phyloP scores from a whole-genome alignment of 2,888 invertebrate genomes.

The Melieria crassipennis region DNA sequence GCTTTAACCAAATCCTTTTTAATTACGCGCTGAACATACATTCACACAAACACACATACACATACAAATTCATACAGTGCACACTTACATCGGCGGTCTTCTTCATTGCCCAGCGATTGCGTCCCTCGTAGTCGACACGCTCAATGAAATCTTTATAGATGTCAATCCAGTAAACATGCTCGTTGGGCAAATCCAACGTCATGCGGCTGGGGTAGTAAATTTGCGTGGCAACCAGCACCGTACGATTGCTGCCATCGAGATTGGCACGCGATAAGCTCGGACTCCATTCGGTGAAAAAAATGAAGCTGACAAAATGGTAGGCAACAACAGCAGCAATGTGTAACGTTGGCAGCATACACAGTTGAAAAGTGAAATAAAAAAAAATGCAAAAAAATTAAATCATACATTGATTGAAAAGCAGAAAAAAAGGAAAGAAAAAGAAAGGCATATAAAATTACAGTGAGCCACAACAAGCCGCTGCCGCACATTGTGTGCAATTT shows the following conservation, averaged over 20 bases:
- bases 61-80: neutral
- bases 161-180: constrained; percentile 83
- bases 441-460: neutral
- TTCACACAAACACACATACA: neutral
- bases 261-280: constrained; percentile 71
- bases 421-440: constrained; percentile 23
- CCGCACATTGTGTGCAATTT: too few species aligned
- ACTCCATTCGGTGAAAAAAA: constrained; percentile 85
- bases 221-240: constrained; percentile 72
- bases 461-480: too few species aligned
- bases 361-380: constrained; percentile 2
- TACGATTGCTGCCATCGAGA: constrained; percentile 74
- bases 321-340: neutral
- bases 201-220: constrained; percentile 83
- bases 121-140: constrained; percentile 80
- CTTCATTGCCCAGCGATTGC: constrained; percentile 68
- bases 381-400: neutral
- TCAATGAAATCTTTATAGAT: constrained; percentile 82
- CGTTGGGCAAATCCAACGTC: constrained; percentile 76
- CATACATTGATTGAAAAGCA: constrained; percentile 9
- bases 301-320: constrained; percentile 66
- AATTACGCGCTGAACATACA: neutral
- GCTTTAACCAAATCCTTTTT: too few species aligned
- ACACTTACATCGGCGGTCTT: constrained; percentile 59
- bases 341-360: neutral